phyloP scores from a whole-genome alignment of 2,113 vertebrate genomes.

The Beaufortia kweichowensis region DNA sequence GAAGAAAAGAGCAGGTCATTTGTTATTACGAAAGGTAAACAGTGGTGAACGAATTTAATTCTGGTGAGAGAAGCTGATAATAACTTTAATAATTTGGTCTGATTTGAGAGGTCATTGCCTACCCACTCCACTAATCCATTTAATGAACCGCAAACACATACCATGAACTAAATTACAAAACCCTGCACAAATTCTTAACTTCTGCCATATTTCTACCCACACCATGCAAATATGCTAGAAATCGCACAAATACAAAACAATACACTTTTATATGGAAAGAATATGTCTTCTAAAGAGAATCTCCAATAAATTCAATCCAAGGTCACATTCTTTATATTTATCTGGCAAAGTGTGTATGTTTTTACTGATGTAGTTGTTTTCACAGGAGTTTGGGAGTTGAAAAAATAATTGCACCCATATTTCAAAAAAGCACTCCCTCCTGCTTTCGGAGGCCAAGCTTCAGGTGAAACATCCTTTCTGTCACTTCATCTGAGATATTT shows the following conservation, averaged over 20 bases:
- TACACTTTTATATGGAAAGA: neutral
- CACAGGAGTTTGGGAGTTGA: conserved; percentile 17
- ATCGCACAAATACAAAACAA: neutral
- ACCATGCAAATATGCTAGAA: conserved; percentile 1
- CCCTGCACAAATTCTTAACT: conserved; percentile 21
- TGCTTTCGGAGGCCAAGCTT: conserved; percentile 33
- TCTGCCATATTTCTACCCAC: neutral
- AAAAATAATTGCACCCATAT: conserved; percentile 54
- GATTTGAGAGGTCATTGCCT: conserved; percentile 48
- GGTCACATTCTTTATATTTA: neutral
- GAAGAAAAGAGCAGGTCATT: conserved; percentile 19
- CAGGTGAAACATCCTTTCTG: conserved; percentile 41
- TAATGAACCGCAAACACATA: conserved; percentile 49
- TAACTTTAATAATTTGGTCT: conserved; percentile 50
- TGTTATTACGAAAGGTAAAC: conserved; percentile 50
- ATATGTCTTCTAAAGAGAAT: neutral
- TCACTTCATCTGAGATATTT: conserved; percentile 16
- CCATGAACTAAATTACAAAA: conserved; percentile 48
- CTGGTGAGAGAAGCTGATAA: conserved; percentile 32
- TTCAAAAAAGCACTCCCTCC: conserved; percentile 40
- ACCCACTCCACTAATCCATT: conserved; percentile 48
- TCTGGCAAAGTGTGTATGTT: neutral
- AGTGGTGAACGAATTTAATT: conserved; percentile 53
- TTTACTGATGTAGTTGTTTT: conserved; percentile 2
- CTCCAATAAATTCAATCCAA: conserved; percentile 17